phyloP scores from a whole-genome alignment of 2,113 vertebrate genomes.

The Callocephalon fimbriatum region DNA sequence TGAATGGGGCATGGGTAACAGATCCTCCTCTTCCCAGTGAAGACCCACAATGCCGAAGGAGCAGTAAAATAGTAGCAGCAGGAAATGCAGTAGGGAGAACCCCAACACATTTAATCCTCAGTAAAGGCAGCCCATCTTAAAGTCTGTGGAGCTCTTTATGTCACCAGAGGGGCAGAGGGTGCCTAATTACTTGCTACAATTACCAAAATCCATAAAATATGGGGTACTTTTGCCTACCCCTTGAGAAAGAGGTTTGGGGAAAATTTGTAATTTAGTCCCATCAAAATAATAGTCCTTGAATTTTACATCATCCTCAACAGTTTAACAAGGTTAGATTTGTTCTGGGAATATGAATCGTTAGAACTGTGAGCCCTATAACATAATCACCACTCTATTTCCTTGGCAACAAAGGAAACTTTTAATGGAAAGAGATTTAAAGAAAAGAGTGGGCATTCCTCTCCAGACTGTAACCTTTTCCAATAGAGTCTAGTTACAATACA shows the following conservation, averaged over 20 bases:
- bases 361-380: neutral
- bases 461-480: slow-evolving; percentile 34
- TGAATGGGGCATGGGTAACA: neutral
- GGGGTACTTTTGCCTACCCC: neutral
- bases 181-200: neutral
- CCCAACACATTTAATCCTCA: neutral
- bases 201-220: neutral
- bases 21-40: neutral
- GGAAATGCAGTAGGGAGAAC: neutral
- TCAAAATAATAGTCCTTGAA: neutral
- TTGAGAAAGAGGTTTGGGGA: neutral
- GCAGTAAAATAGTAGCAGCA: neutral
- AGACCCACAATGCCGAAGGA: neutral
- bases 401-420: slow-evolving; percentile 33
- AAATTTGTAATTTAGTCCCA: neutral
- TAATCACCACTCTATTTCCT: slow-evolving; percentile 9
- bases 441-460: neutral
- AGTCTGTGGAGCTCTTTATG: neutral
- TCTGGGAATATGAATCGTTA: neutral
- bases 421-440: slow-evolving; percentile 14
- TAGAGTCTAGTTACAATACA: slow-evolving; percentile 21
- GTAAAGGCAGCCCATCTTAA: neutral
- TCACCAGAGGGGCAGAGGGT: neutral
- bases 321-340: neutral
- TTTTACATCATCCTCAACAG: neutral